A percentile compares a stretch with the other conserved stretches of the same genome.
phyloP scores from a whole-genome alignment of 2,797 vertebrate species.

The Hybognathus amarus region DNA sequence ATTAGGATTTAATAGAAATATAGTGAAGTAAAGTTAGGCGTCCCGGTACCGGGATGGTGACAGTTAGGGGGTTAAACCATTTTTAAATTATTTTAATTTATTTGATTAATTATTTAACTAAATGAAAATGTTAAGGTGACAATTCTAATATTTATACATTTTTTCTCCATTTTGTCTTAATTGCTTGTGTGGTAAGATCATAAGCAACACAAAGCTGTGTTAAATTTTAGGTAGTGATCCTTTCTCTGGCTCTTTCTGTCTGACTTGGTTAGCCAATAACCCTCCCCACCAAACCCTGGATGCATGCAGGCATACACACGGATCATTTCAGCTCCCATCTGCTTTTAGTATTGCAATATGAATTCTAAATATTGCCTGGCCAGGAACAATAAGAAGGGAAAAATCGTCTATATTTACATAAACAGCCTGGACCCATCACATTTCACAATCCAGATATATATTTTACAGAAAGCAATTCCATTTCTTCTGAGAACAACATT shows the following conservation, averaged over 20 bases:
- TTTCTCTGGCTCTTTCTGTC: not conserved
- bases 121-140: not conserved
- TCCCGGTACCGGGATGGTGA: no score
- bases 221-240: not conserved
- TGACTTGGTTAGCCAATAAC: not conserved
- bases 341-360: constrained; percentile 55
- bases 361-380: constrained; percentile 54
- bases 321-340: constrained; percentile 52
- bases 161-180: not conserved
- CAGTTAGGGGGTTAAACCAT: no score
- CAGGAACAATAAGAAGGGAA: constrained; percentile 38
- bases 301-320: constrained; percentile 36
- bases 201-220: not conserved
- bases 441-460: constrained; percentile 32
- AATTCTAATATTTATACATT: not conserved
- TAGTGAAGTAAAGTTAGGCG: no score
- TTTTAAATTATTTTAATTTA: not conserved
- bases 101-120: not conserved
- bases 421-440: constrained; percentile 46
- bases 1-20: no score
- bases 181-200: not conserved
- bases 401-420: constrained; percentile 45
- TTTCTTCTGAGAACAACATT: constrained; percentile 31
- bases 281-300: not conserved
- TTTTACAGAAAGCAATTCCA: constrained; percentile 44